Evolutionary conservation across 1,140 invertebrate genomes (phyloP).

Genomic region (Vanessa atalanta): DNA sequence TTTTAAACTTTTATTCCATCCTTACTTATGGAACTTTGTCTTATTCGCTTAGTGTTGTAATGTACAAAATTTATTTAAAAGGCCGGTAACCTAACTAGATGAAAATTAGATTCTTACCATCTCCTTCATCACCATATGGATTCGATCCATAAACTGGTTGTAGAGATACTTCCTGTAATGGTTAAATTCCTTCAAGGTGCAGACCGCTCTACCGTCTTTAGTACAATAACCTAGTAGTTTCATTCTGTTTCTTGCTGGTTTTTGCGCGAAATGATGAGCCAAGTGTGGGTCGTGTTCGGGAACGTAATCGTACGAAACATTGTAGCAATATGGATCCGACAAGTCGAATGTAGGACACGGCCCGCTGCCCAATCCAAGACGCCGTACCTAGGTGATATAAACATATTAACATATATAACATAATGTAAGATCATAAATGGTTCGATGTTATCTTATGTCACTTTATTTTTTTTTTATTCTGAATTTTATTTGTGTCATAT

Average conservation of each 20-base stretch:
- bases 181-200: slow-evolving; percentile 73
- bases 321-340: slow-evolving; percentile 71
- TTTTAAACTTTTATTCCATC: no score
- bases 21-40: no score
- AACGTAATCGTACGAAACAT: slow-evolving; percentile 74
- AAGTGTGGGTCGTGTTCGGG: slow-evolving; percentile 74
- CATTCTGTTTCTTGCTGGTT: slow-evolving; percentile 62
- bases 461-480: no score
- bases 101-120: slow-evolving; percentile 48
- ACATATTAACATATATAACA: background rate
- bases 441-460: no score
- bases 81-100: background rate
- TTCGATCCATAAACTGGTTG: slow-evolving; percentile 71
- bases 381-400: slow-evolving; percentile 53
- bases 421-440: no score
- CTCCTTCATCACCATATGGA: slow-evolving; percentile 64
- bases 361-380: slow-evolving; percentile 60
- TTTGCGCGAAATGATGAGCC: slow-evolving; percentile 63
- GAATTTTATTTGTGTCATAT: no score
- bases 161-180: slow-evolving; percentile 74
- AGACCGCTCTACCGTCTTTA: slow-evolving; percentile 62
- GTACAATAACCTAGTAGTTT: slow-evolving; percentile 63
- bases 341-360: slow-evolving; percentile 64
- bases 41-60: no score
- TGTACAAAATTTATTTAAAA: no score